Base-by-base conservation (phyloP, 2,113 vertebrate species). In the Xiphophorus couchianus region DNA sequence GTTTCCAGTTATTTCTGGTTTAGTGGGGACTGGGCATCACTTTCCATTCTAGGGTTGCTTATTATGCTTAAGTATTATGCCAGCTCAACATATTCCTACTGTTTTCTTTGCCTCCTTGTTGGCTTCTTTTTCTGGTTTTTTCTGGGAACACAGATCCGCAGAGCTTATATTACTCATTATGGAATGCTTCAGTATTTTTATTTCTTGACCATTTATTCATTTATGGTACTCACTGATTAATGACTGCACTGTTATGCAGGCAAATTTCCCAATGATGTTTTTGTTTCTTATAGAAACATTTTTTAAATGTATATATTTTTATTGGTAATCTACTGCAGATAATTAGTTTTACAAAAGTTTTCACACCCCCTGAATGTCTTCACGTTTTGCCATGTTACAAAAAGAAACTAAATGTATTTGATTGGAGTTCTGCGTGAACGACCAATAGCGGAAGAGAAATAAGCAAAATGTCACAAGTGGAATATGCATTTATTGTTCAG, bases 81-180 rank as follows among this genome's bases (percentile, higher is more conserved):
- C 68, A 82, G 54, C 42, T 70, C 68, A 48, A 6, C 66, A 2
- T 81, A 66, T 79, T 89, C 69, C 62, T 39, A 63, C 33, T 91
- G 80, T 88, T 90, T 90, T 90, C 82, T 82, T 90, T 83, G 69
- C 82, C 77, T 80, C 61, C 72, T 80, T 64, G 28, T 79, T 80
- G 85, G 71, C 81, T 37, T 64, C 62, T 58, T 68, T 83, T 86
- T 69, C 60, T 77, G 75, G 31, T 42, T 60, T 78, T 83, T 82
- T 73, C 60, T 25, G 33, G 68, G 27, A 74, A 73, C 76, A 54
- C 73, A 66, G 35, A 44, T 65, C 73, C 68, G 12, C 37, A 1
- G 71, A 68, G 51, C 74, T 70, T 84, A 78, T 28, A 73, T 76
- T 37, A 11, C n/a, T 22, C 71, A 5, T 71, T 61, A 71, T 6